These are phyloP conservation scores for Hemichromis elongatus DNA, from an alignment of 2,113 vertebrate genomes.

Conservation along the genomic window DNA sequence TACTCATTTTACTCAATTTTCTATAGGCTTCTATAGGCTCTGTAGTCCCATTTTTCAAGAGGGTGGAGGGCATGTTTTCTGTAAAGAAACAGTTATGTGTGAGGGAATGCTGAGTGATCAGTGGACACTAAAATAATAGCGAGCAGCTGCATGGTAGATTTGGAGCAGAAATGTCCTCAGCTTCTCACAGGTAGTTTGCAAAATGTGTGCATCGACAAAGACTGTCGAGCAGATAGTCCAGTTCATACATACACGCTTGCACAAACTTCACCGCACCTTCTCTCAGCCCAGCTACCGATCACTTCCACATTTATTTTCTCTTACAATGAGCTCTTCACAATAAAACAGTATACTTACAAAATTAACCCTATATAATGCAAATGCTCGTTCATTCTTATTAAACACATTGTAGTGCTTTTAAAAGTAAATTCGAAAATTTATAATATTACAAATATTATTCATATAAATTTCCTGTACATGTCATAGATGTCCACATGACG, in stretches of 20 bases:
- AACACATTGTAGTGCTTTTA: background rate
- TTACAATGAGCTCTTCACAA: background rate
- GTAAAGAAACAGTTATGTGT: background rate
- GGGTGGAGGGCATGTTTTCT: background rate
- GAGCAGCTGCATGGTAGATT: too few species aligned
- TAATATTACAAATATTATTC: background rate
- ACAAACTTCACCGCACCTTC: background rate
- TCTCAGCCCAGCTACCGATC: background rate
- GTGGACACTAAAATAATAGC: background rate
- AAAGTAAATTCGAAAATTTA: background rate
- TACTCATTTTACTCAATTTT: background rate
- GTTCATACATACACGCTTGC: background rate
- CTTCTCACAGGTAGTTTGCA: background rate
- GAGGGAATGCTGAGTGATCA: background rate
- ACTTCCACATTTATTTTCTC: background rate
- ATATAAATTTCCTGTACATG: background rate
- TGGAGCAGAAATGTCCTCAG: background rate
- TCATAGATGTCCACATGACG: background rate
- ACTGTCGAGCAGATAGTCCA: background rate
- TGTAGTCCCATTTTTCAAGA: background rate
- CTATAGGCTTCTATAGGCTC: background rate
- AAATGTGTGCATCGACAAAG: background rate
- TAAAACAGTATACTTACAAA: background rate
- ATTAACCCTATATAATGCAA: background rate
- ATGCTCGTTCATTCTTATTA: background rate